phyloP scores from a whole-genome alignment of 35 echinoderm and acorn worm genomes.

The Anneissia japonica region DNA sequence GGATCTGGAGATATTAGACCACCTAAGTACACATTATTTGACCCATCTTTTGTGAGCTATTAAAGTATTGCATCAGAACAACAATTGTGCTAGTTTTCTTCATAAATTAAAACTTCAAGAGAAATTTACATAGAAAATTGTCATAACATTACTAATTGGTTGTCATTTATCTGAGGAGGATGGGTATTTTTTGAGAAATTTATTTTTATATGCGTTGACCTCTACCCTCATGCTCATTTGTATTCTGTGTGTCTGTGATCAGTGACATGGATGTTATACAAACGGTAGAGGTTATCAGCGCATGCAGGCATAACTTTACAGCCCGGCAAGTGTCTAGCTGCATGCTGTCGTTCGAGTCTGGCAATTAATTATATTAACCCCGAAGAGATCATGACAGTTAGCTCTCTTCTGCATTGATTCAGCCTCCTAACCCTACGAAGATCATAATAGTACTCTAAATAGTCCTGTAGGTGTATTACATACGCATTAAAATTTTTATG shows the following conservation, averaged over 20 bases:
- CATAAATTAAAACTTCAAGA: not conserved
- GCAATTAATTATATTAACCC: not conserved
- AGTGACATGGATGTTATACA: not conserved
- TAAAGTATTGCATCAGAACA: no score
- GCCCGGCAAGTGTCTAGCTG: not conserved
- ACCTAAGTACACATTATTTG: not conserved
- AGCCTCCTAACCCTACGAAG: no score
- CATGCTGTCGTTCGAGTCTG: not conserved
- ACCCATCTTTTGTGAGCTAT: no score
- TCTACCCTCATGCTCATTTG: not conserved
- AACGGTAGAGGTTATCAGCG: not conserved
- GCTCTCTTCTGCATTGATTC: no score
- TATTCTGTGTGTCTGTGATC: not conserved
- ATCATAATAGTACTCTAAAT: no score
- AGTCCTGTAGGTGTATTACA: no score
- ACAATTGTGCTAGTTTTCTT: not conserved
- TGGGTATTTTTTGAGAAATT: no score
- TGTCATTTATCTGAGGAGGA: not conserved
- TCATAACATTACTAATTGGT: not conserved
- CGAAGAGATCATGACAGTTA: no score
- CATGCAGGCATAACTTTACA: not conserved
- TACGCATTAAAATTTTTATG: no score
- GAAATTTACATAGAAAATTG: not conserved
- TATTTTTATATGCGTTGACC: no score
- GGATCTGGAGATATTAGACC: not conserved